These are phyloP conservation scores for Melanotus villosus DNA, from an alignment of 2,888 invertebrate species.

Conservation along the genomic window DNA sequence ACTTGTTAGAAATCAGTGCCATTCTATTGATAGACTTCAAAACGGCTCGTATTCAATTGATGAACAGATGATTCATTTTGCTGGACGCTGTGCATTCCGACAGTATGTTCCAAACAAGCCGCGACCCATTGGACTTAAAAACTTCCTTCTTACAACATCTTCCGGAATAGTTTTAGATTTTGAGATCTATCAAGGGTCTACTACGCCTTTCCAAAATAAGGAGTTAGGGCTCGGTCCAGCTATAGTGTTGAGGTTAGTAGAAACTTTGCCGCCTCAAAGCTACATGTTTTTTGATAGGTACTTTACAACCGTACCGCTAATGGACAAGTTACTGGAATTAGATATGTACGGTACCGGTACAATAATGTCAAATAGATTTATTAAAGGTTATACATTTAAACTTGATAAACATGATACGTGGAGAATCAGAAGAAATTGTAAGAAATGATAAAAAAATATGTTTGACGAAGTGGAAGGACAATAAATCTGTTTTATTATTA, in stretches of 20 bases:
- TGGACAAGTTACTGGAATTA: not conserved
- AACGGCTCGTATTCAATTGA: not conserved
- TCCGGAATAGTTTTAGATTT: not conserved
- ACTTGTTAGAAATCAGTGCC: not conserved
- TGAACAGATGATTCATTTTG: not conserved
- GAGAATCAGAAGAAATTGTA: not conserved
- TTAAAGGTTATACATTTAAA: not conserved
- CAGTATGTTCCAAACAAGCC: not conserved
- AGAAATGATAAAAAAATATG: not conserved
- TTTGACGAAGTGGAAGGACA: slow-evolving; percentile 1
- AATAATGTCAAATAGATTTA: not conserved
- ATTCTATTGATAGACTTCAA: not conserved
- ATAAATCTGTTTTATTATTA: not conserved
- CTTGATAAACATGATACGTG: not conserved
- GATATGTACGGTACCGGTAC: not conserved
- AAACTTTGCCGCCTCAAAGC: not conserved
- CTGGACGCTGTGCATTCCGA: not conserved
- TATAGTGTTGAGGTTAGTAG: not conserved
- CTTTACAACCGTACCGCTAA: not conserved
- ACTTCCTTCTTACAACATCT: not conserved
- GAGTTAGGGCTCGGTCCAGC: not conserved
- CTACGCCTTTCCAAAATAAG: not conserved
- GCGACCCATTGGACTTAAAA: not conserved
- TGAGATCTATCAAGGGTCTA: not conserved
- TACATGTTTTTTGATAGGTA: not conserved